These are phyloP conservation scores for Acanthoscelides obtectus DNA, from an alignment of 2,888 invertebrate species.

Conservation along the genomic window DNA sequence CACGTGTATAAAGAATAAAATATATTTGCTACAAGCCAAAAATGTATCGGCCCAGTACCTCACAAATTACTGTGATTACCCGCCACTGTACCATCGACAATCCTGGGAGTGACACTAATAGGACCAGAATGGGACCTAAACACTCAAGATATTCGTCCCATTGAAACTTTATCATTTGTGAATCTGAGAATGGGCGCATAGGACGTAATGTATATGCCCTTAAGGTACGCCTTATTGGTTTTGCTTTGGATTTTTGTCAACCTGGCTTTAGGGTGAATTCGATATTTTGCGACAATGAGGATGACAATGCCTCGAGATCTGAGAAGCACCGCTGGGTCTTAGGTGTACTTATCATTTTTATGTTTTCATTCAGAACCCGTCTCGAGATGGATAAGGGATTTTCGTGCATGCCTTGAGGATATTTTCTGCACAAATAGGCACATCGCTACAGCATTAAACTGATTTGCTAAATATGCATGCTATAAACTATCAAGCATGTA, in stretches of 20 bases:
- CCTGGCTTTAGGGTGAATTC: conserved; percentile 27
- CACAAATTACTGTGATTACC: conserved; percentile 20
- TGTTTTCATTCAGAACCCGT: background rate
- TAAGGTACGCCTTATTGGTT: conserved; percentile 28
- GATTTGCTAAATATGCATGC: too few relatives aligned
- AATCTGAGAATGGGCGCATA: conserved; percentile 26
- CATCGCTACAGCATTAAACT: too few relatives aligned
- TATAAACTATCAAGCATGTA: too few relatives aligned
- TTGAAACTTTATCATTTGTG: conserved; percentile 37
- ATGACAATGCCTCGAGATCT: conserved; percentile 34
- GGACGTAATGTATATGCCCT: conserved; percentile 15
- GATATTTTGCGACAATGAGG: conserved; percentile 39
- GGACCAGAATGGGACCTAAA: conserved; percentile 30
- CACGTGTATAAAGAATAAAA: too few relatives aligned
- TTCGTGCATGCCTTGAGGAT: too few relatives aligned
- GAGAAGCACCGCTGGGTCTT: background rate
- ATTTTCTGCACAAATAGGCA: too few relatives aligned
- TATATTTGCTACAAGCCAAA: too few relatives aligned
- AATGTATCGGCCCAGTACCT: too few relatives aligned
- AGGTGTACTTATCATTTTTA: background rate
- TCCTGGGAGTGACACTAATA: conserved; percentile 28
- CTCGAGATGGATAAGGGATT: background rate
- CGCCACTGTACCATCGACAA: conserved; percentile 12
- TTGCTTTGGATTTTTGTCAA: conserved; percentile 31
- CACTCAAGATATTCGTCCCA: conserved; percentile 26